Base-by-base conservation (phyloP, 2,113 vertebrate genomes). In the Heloderma charlesbogerti region DNA sequence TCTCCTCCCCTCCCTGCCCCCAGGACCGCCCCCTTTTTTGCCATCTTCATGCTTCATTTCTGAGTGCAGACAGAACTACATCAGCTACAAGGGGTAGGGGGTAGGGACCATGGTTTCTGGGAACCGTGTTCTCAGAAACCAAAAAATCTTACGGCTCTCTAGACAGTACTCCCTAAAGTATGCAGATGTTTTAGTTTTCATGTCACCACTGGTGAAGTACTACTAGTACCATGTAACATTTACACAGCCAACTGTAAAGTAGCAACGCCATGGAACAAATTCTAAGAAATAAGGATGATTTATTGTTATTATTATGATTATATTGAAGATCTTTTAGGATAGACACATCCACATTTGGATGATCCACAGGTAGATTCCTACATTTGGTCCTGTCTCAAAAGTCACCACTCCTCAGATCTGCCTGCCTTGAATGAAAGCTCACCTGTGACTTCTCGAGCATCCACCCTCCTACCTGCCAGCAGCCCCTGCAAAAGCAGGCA, bases 161-260 rank as follows among this genome's bases (percentile, higher is more conserved):
- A n/a, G n/a, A n/a, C n/a, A n/a, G n/a, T n/a, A n/a, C n/a, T n/a
- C n/a, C n/a, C n/a, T n/a, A 51, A 51, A 92, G 91, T 71, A 89
- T 37, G 88, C 75, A 91, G 85, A 8, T 2, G n/a, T 82, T 94
- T 81, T 83, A 29, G n/a, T 48, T 90, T 91, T 40, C 8, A 78
- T 81, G 69, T 92, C 66, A 88, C 45, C 90, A 89, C 77, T 92
- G 90, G 86, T 34, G 54, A 92, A 90, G 20, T 75, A n/a, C 92
- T 66, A 93, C 37, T 91, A 80, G 75, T 91, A 54, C 13, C 29
- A 22, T 37, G 45, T 12, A 86, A 57, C 54, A 67, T 27, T 67
- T 40, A 16, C 48, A 10, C 6, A 87, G 51, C 25, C 25, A 60
- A 31, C 34, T 5, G 1, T 51, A 67, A 45, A 79, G 57, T 34